Conservation (phyloP, 2,888 invertebrate genomes). For the Dascillus cervinus region DNA sequence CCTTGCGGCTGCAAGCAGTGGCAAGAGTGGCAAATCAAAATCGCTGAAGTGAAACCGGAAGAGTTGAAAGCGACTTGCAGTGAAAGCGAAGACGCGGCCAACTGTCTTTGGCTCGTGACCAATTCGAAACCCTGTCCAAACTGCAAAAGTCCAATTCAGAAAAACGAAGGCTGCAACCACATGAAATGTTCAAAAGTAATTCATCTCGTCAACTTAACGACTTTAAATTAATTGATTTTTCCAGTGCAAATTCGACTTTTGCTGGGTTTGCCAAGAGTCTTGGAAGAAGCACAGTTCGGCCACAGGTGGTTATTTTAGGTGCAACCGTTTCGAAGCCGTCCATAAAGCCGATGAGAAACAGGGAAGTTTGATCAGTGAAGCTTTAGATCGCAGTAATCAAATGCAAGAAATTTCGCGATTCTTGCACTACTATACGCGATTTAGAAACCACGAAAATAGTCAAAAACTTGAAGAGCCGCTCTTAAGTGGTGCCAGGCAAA, state of each 20-base stretch:
- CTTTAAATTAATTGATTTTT: slow-evolving; percentile 22
- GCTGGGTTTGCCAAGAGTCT: slow-evolving; percentile 64
- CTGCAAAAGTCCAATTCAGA: slow-evolving; percentile 63
- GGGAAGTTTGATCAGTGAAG: slow-evolving; percentile 50
- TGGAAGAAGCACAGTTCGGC: slow-evolving; percentile 64
- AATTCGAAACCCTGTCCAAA: slow-evolving; percentile 65
- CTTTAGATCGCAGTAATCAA: slow-evolving; percentile 48
- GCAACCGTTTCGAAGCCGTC: slow-evolving; percentile 53
- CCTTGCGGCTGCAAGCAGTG: slow-evolving; percentile 59
- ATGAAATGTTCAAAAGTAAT: slow-evolving; percentile 63
- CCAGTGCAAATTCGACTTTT: slow-evolving; percentile 64
- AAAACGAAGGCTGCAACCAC: slow-evolving; percentile 66
- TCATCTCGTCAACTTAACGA: not conserved
- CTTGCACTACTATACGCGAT: slow-evolving; percentile 58
- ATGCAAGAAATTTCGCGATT: slow-evolving; percentile 58
- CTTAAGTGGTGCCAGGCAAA: slow-evolving; percentile 49
- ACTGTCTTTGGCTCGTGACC: slow-evolving; percentile 61
- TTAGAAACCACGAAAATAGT: slow-evolving; percentile 58
- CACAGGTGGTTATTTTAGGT: slow-evolving; percentile 61
- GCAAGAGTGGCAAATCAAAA: slow-evolving; percentile 50
- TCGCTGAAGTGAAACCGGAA: slow-evolving; percentile 57
- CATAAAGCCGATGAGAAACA: slow-evolving; percentile 55
- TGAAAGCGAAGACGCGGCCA: slow-evolving; percentile 54
- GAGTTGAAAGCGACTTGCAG: slow-evolving; percentile 47
- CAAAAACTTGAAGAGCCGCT: slow-evolving; percentile 55